phyloP scores from a whole-genome alignment of 1,140 invertebrate species.

The Hylaeus anthracinus region DNA sequence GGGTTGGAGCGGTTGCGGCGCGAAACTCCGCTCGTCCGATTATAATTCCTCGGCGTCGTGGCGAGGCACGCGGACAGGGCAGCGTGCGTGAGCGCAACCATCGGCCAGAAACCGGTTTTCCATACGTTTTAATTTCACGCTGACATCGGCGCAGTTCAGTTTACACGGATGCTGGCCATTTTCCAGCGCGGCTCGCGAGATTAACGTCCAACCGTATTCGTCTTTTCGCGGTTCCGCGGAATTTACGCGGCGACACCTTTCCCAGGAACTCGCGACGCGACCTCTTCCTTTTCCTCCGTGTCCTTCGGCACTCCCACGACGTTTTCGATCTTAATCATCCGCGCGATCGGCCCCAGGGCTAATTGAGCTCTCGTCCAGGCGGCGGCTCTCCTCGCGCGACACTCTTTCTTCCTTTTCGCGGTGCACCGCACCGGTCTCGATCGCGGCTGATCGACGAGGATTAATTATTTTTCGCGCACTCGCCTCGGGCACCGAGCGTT shows the following conservation, averaged over 20 bases:
- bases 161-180: slow-evolving; percentile 76
- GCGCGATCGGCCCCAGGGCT: neutral
- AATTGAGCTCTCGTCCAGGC: neutral
- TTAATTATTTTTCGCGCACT: neutral
- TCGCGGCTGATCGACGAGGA: neutral
- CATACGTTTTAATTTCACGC: slow-evolving; percentile 80
- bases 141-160: slow-evolving; percentile 78
- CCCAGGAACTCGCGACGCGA: slow-evolving; percentile 19
- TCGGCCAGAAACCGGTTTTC: slow-evolving; percentile 76
- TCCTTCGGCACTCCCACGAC: neutral
- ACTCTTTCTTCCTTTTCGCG: neutral
- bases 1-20: neutral
- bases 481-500: neutral
- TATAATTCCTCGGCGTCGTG: slow-evolving; percentile 53
- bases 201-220: slow-evolving; percentile 43
- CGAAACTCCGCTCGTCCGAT: slow-evolving; percentile 55
- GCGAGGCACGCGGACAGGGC: slow-evolving; percentile 24
- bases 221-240: slow-evolving; percentile 26
- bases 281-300: neutral
- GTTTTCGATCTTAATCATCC: slow-evolving; percentile 8
- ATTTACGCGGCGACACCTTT: slow-evolving; percentile 32
- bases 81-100: slow-evolving; percentile 36
- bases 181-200: slow-evolving; percentile 66
- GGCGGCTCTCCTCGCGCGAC: neutral
- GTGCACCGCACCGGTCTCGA: neutral